phyloP scores from a whole-genome alignment of 2,113 vertebrate species.

The Myanophis thanlyinensis region DNA sequence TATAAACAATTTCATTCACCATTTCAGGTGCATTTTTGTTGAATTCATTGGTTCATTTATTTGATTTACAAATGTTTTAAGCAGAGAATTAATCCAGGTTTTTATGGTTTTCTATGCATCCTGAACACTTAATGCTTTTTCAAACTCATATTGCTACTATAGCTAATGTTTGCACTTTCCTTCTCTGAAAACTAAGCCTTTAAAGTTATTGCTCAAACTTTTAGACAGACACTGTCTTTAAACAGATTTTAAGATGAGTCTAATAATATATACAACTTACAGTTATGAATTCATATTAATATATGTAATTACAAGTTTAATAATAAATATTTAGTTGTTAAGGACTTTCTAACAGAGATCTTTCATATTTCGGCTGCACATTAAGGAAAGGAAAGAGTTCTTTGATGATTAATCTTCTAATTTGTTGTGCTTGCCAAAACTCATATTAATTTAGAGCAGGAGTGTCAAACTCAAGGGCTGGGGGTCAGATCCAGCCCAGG shows the following conservation, averaged over 20 bases:
- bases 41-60: background rate
- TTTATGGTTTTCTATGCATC: background rate
- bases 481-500: no score
- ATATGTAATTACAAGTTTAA: background rate
- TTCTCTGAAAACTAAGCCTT: slow-evolving; percentile 26
- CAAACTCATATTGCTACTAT: accelerated
- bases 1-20: background rate
- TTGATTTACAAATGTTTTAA: background rate
- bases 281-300: background rate
- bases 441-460: background rate
- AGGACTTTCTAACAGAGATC: background rate
- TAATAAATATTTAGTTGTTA: background rate
- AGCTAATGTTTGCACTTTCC: slow-evolving; percentile 9
- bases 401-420: background rate
- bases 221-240: slow-evolving; percentile 2
- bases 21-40: background rate
- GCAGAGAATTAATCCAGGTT: background rate
- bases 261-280: background rate
- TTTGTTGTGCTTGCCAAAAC: background rate
- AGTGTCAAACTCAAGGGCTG: no score
- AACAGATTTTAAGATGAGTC: background rate
- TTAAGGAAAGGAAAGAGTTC: no score
- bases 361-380: background rate
- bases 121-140: slow-evolving; percentile 7
- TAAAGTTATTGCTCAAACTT: slow-evolving; percentile 22